These are phyloP conservation scores for Odontomyia ornata DNA, from an alignment of 2,888 invertebrate species.

Conservation along the genomic window DNA sequence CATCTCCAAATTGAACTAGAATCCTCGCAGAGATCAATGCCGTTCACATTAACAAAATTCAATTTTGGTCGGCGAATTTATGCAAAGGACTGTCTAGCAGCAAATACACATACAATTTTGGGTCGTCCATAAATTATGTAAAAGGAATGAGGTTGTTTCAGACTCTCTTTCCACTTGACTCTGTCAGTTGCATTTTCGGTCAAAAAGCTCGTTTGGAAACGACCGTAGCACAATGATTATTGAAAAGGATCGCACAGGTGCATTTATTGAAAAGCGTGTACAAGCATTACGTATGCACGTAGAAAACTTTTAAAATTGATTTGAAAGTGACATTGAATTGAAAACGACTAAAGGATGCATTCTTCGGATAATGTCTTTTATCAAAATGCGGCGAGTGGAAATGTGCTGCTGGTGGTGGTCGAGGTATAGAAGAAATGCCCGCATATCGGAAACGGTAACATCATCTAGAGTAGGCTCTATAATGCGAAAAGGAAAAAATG, in stretches of 20 bases:
- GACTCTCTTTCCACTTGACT: background rate
- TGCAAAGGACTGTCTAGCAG: background rate
- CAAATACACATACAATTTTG: background rate
- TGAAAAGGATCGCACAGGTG: too few species aligned
- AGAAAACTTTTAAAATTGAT: constrained; percentile 38
- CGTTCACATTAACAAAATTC: constrained; percentile 48
- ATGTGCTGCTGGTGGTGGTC: background rate
- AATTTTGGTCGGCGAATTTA: constrained; percentile 15
- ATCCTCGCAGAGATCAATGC: constrained; percentile 22
- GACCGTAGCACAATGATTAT: background rate
- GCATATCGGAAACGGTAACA: constrained; percentile 25
- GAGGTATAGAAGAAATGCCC: constrained; percentile 23
- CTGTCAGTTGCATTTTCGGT: too few species aligned
- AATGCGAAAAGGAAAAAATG: constrained; percentile 12
- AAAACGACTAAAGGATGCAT: constrained; percentile 7
- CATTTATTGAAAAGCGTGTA: too few species aligned
- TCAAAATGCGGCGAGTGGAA: too few species aligned
- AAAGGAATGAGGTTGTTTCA: constrained; percentile 39
- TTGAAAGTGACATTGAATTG: constrained; percentile 23
- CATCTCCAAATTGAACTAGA: background rate
- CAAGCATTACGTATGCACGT: background rate
- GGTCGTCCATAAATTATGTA: constrained; percentile 48
- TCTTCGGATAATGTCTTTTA: background rate
- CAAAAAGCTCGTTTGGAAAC: constrained; percentile 12
- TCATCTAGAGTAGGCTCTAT: background rate